Evolutionary conservation across 2,113 vertebrate genomes (phyloP), one percentile per base, ranked within the genome.

Genomic region (Tapirus terrestris): DNA sequence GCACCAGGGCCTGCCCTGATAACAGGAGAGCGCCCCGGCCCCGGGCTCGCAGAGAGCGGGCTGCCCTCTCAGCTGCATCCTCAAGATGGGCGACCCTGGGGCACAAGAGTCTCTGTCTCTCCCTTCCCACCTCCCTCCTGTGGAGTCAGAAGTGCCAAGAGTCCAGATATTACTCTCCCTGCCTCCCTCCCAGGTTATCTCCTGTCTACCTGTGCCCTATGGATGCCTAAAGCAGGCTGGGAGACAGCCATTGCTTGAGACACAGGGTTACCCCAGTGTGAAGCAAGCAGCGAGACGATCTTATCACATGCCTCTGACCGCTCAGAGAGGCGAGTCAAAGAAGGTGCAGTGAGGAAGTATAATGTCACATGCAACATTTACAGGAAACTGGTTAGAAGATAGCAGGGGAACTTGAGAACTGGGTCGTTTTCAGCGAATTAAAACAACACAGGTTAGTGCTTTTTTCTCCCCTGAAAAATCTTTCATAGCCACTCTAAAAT

Each of bases 341-440:
- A 98, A 98, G 98, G 98, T 98, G 98, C 84, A 0, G 97, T 98
- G 97, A 98, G 99, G 99, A 99, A 99, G 98, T 97, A 33, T 91
- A 96, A 88, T 96, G 98, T 99, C 98, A 98, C 98, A 63, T 98
- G 98, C 89, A 27, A 5, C 97, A 27, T 51, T 95, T 67, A 81
- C 99, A 99, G 99, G 99, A 99, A 99, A 98, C 53, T 1, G 96
- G 87, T 84, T 60, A 91, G 97, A 97, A 98, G 98, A 91, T 67
- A 85, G 97, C 96, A 89, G 98, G 97, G 98, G 98, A 98, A 97
- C 98, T 98, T 85, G 75, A 98, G 97, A 97, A 56, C 77, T 8
- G 83, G 77, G 96, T 73, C 80, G 48, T 81, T 94, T 97, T 60
- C 97, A 92, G 84, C 79, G 39, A 91, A 97, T 98, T 97, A 96